Conservation (phyloP, 2,113 vertebrate species). For the Chaetodon trifascialis region DNA sequence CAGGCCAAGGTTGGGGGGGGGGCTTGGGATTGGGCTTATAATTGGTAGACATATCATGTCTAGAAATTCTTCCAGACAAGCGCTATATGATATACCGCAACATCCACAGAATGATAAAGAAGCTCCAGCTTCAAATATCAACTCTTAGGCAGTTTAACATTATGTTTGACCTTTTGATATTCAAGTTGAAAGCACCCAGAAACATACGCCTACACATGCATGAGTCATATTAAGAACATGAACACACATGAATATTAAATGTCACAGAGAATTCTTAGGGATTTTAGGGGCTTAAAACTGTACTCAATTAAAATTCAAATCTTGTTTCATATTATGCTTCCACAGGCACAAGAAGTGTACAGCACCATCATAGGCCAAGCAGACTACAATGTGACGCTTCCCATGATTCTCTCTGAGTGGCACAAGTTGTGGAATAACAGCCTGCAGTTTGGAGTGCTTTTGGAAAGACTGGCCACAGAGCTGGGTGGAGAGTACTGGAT, state of each 20-base stretch:
- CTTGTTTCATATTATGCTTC: constrained; percentile 1
- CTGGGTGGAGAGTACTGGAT: constrained; percentile 53
- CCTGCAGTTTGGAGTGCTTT: constrained; percentile 31
- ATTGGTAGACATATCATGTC: not conserved
- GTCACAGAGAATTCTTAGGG: not conserved
- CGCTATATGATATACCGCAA: not conserved
- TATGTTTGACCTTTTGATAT: no score
- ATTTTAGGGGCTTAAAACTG: no score
- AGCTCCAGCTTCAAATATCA: not conserved
- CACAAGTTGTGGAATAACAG: constrained; percentile 58
- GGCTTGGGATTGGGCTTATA: no score
- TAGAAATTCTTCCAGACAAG: not conserved
- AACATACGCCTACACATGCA: no score
- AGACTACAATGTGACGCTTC: constrained; percentile 66
- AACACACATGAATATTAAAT: not conserved
- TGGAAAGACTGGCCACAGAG: constrained; percentile 1
- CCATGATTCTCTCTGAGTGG: constrained; percentile 81
- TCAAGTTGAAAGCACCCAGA: no score
- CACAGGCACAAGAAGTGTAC: constrained; percentile 50
- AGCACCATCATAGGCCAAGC: not conserved
- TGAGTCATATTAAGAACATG: not conserved
- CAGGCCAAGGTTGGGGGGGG: no score
- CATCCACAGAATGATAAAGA: not conserved
- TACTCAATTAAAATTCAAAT: no score
- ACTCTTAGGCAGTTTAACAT: not conserved